These are phyloP conservation scores for Lacerta viridis DNA, from an alignment of 2,797 vertebrate genomes.

Conservation along the genomic window DNA sequence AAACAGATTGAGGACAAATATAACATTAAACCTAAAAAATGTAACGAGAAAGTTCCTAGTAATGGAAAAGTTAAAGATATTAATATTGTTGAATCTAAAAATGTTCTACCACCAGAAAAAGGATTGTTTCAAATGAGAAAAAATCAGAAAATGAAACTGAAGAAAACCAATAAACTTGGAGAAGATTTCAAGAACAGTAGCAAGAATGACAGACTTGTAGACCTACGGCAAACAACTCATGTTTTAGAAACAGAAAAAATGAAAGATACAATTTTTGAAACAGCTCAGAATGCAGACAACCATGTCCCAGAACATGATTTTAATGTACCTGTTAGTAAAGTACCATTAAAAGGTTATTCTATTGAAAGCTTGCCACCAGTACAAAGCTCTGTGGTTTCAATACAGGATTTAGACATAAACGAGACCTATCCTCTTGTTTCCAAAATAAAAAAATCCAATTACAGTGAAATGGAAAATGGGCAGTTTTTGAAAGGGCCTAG, in stretches of 20 bases:
- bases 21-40: slow-evolving; percentile 51
- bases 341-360: slow-evolving; percentile 20
- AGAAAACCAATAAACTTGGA: slow-evolving; percentile 35
- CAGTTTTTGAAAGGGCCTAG: slow-evolving; percentile 39
- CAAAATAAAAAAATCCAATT: slow-evolving; percentile 51
- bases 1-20: slow-evolving; percentile 69
- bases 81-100: slow-evolving; percentile 42
- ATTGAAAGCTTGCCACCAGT: slow-evolving; percentile 45
- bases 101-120: slow-evolving; percentile 41
- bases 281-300: background rate
- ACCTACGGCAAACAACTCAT: slow-evolving; percentile 46
- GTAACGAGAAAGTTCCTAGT: slow-evolving; percentile 46
- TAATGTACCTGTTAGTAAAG: slow-evolving; percentile 15
- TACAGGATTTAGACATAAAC: slow-evolving; percentile 40
- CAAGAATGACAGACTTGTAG: slow-evolving; percentile 38
- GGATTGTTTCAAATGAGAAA: slow-evolving; percentile 42
- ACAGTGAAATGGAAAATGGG: slow-evolving; percentile 23
- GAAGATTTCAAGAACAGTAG: slow-evolving; percentile 34
- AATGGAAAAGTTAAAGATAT: slow-evolving; percentile 39
- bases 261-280: slow-evolving; percentile 42
- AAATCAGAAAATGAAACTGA: slow-evolving; percentile 36
- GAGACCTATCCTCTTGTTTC: slow-evolving; percentile 55
- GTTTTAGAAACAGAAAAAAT: slow-evolving; percentile 52
- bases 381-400: slow-evolving; percentile 52
- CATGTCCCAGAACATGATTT: slow-evolving; percentile 41